Evolutionary conservation across 2,113 vertebrate species (phyloP).

Genomic region (pig (Sus scrofa)): T2T-Sscrofa CM000817.6:92284001-92284500

Average conservation of each 20-base stretch:
- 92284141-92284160: background rate
- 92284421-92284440: background rate
- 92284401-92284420: background rate
- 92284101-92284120: background rate
- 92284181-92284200: background rate
- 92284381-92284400: background rate
- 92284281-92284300: background rate
- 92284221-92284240: background rate
- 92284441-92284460: background rate
- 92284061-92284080: constrained; percentile 93
- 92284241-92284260: background rate
- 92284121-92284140: background rate
- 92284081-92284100: background rate
- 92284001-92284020: constrained; percentile 99
- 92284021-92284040: constrained; percentile 98
- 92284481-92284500: background rate
- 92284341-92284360: background rate
- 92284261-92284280: constrained; percentile 28
- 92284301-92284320: background rate
- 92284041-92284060: constrained; percentile 99
- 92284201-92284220: background rate
- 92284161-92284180: background rate
- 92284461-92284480: background rate
- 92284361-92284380: background rate
- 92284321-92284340: background rate